Base-by-base conservation (phyloP, 1,140 invertebrate genomes). In the Drosophila arawakana region DNA sequence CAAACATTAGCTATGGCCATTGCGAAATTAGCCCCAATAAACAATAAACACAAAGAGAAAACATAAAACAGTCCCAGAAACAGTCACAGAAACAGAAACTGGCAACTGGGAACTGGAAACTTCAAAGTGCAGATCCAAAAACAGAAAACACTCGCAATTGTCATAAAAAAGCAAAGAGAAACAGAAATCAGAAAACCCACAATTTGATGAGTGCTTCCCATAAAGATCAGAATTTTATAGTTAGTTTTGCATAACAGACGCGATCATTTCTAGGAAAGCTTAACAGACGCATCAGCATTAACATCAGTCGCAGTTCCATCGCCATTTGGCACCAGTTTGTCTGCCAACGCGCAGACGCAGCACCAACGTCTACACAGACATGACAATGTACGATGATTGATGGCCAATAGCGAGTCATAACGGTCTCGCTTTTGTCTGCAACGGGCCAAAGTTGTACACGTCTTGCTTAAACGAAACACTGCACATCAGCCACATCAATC, bases 401-500 rank as follows among this genome's bases (percentile, higher is more conserved):
- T 84, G 69, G 81, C 81, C 77, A 76, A 73, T 85, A 70, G 46
- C 59, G 72, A 74, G 35, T 70, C 69, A 73, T 84, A 84, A 84
- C 81, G 78, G 81, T 81, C 49, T 71, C 47, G 54, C 58, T 77
- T 60, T 80, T 83, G 80, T 68, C 76, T 73, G 65, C 52, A 78
- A 21, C 61, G 21, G 54, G 57, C 57, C 57, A 60, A 55, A 69
- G 55, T 13, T 61, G 63, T 35, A 73, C 57, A 61, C 41, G 71
- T 55, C 65, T 69, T 41, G 57, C 55, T 68, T 60, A 55, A 68
- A 52, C 34, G 69, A 70, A 60, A 65, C 52, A 65, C 73, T 73
- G 76, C 72, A 72, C 80, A 83, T 83, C 80, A 83, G 71, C 47
- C 76, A 76, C 80, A 83, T 83, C 81, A 83, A 83, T 83, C 80